Percentiles rank a stretch among this genome's conserved stretches.
phyloP scores from a whole-genome alignment of 1,140 invertebrate genomes.

The Cyphomyrmex costatus region DNA sequence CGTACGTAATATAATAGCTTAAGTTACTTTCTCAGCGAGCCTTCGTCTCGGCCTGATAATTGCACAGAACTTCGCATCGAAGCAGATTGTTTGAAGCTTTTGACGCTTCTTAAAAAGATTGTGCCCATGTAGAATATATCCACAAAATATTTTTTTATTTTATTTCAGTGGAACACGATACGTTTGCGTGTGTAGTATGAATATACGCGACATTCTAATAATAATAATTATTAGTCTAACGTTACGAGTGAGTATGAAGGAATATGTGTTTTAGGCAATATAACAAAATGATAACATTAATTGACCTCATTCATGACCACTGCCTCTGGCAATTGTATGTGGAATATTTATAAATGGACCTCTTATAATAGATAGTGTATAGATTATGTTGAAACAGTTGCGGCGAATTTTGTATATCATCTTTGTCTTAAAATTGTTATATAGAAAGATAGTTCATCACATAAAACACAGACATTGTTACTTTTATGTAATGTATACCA shows the following conservation, averaged over 20 bases:
- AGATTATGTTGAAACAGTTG: conserved; percentile 25
- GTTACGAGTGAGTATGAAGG: conserved; percentile 42
- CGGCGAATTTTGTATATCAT: conserved; percentile 42
- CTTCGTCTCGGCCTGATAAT: conserved; percentile 58
- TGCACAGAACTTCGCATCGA: conserved; percentile 73
- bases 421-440: background rate
- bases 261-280: conserved; percentile 59
- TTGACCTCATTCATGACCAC: conserved; percentile 67
- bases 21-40: conserved; percentile 68
- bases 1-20: conserved; percentile 71
- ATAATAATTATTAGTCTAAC: conserved; percentile 36
- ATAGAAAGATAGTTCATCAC: conserved; percentile 5
- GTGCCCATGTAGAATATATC: conserved; percentile 44
- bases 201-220: conserved; percentile 41
- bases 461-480: conserved; percentile 19
- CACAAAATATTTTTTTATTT: conserved; percentile 69
- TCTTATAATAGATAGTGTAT: conserved; percentile 9
- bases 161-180: conserved; percentile 59
- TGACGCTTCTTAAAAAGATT: conserved; percentile 67
- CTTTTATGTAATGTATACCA: conserved; percentile 26
- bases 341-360: conserved; percentile 65
- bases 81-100: conserved; percentile 73
- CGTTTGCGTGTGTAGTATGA: conserved; percentile 20
- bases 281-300: conserved; percentile 44
- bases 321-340: conserved; percentile 66